Base-by-base conservation (phyloP, 2,113 vertebrate genomes). In the Daphoenositta chrysoptera region DNA sequence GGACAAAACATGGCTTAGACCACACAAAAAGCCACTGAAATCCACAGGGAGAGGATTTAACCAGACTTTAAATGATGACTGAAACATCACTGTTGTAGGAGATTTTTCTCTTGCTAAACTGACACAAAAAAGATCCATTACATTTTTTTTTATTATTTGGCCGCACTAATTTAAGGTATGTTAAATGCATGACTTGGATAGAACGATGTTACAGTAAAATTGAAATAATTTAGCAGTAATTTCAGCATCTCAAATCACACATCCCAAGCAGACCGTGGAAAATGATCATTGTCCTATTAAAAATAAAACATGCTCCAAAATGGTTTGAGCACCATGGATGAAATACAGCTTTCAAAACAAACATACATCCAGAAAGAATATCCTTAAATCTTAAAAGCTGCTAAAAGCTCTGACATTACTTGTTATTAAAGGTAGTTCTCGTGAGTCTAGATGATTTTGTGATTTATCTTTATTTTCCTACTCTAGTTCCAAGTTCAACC, bases 271-370 rank as follows among this genome's bases (percentile, higher is more conserved):
- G 91, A 87, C 42, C 7, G 0, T 95, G 83, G 80, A 92, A 92
- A 95, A 96, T 88, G 21, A 83, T 90, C 51, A 89, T 80, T 92
- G 68, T 80, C 35, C 28, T 89, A 87, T 79, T 87, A 93, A 94
- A 96, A 95, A 78, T 75, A 87, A 89, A 93, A 60, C 60, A 64
- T 15, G 57, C 18, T 87, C 17, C 47, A 84, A 79, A 89, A 16
- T 77, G 0, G 57, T 39, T 84, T 72, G 77, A 94, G 37, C 28
- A 19, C 26, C 63, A 11, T 20, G 40, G 56, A 81, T 60, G 63
- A 89, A 95, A 91, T 47, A 24, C n/a, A 60, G 57, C 44, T 81
- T 89, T 92, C 69, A 78, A 91, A 92, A 92, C 18, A 94, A 94
- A 54, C 18, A 42, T 20, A 11, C 6, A 58, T 39, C 86, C 56